A percentile compares a stretch with the other conserved stretches of the same genome.
Conservation (phyloP, 2,113 vertebrate species). For the Leptobrachium ailaonicum region DNA sequence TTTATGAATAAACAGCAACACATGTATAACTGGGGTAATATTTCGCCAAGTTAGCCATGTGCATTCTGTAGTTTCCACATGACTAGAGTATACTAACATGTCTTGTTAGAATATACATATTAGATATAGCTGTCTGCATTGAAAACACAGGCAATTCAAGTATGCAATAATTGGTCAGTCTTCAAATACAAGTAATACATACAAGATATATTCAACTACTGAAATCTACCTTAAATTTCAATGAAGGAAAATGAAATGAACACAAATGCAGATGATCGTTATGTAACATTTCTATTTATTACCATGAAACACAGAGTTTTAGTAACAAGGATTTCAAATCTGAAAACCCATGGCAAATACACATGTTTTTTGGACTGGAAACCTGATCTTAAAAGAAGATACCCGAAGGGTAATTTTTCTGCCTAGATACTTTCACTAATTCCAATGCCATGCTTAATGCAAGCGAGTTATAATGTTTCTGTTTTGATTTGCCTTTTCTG, state of each 20-base stretch:
- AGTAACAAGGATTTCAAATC: slow-evolving; percentile 3
- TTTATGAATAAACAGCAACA: too few species aligned
- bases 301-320: slow-evolving; percentile 9
- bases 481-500: not conserved
- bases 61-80: too few species aligned
- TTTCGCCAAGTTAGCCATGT: too few species aligned
- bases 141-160: too few species aligned
- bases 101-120: too few species aligned
- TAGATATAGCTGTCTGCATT: too few species aligned
- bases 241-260: not conserved
- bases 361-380: slow-evolving; percentile 8
- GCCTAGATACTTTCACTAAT: slow-evolving; percentile 4
- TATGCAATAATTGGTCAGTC: too few species aligned
- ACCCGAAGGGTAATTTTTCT: not conserved
- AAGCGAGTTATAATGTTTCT: not conserved
- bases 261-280: not conserved
- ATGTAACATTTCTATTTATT: not conserved
- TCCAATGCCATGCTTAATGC: not conserved
- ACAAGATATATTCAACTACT: too few species aligned
- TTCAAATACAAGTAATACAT: too few species aligned
- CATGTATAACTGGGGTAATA: too few species aligned
- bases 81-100: too few species aligned
- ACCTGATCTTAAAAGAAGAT: not conserved
- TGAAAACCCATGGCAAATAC: slow-evolving; percentile 7
- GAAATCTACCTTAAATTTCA: too few species aligned